Evolutionary conservation across 1,140 invertebrate genomes (phyloP), one percentile per base, ranked within the genome.

Genomic region (Latrodectus geometricus): DNA sequence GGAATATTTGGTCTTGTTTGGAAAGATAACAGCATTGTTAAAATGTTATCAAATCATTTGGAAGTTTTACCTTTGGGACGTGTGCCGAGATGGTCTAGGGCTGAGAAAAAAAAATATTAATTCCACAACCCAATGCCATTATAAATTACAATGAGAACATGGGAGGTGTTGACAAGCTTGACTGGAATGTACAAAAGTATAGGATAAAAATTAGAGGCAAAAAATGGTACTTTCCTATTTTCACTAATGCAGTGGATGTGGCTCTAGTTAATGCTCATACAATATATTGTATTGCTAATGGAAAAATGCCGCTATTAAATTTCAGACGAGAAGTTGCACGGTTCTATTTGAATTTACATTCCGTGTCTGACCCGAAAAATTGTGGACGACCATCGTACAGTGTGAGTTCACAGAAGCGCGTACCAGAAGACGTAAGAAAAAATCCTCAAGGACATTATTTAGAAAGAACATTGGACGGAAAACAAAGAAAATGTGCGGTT

Each of bases 371-470:
- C 73, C 73, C 73, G 73, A 75, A 75, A 75, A 75, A 75, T 75
- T 75, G 73, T 75, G 73, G 73, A 75, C 73, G 73, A 75, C 73
- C 73, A 75, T 54, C 73, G 73, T 75, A 75, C 73, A 75, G 73
- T 75, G 73, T 75, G 73, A 75, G 73, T 75, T 75, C 73, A 75
- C 49, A 75, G 73, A 75, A 75, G 73, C 73, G 73, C 73, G 73
- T 75, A 75, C 73, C 73, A 75, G 73, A 75, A 75, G 73, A 75
- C 73, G 73, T 75, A 75, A 75, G 73, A 75, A 75, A 75, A 75
- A 75, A 75, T 75, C 73, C 73, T 75, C 73, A 75, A 75, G 73
- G 73, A 75, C 73, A 75, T 75, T 75, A 75, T 75, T 75, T 75
- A 75, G 73, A 75, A 75, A 75, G 73, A 75, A 75, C 73, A 75